Conservation (phyloP, 2,888 invertebrate genomes). For the Stenurella melanura region DNA sequence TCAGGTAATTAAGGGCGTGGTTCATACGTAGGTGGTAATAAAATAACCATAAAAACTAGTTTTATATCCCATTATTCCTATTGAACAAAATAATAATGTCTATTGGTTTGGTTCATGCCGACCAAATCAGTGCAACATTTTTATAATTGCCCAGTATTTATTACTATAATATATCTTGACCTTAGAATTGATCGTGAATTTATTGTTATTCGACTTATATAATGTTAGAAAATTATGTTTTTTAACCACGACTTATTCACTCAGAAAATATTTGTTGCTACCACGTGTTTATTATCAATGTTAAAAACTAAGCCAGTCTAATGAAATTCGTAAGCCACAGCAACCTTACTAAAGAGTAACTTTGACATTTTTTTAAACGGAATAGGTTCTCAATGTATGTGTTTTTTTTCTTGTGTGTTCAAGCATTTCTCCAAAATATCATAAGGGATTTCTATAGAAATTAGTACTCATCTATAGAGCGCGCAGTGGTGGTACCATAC, state of each 20-base stretch:
- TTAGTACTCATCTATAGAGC: too few species aligned
- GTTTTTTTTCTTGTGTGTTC: too few species aligned
- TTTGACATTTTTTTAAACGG: too few species aligned
- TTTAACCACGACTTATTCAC: neutral
- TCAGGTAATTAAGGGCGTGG: conserved; percentile 52
- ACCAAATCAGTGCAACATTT: conserved; percentile 28
- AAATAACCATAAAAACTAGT: conserved; percentile 50
- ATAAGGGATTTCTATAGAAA: too few species aligned
- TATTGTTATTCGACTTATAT: conserved; percentile 9
- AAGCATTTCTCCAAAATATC: too few species aligned
- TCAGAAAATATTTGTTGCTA: too few species aligned
- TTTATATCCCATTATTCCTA: conserved; percentile 36
- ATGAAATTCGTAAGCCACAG: too few species aligned
- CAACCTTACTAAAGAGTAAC: too few species aligned
- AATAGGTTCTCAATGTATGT: too few species aligned
- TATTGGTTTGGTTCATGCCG: conserved; percentile 31
- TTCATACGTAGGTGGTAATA: conserved; percentile 50
- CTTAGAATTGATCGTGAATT: conserved; percentile 23
- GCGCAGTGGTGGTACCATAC: too few species aligned
- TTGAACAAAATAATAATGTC: conserved; percentile 37
- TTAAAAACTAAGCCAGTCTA: too few species aligned
- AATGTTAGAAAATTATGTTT: neutral
- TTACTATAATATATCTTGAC: conserved; percentile 21
- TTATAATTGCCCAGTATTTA: conserved; percentile 21
- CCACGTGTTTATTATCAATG: too few species aligned